Evolutionary conservation across 2,888 invertebrate genomes (phyloP).

Genomic region (Microctonus aethiopoides): DNA sequence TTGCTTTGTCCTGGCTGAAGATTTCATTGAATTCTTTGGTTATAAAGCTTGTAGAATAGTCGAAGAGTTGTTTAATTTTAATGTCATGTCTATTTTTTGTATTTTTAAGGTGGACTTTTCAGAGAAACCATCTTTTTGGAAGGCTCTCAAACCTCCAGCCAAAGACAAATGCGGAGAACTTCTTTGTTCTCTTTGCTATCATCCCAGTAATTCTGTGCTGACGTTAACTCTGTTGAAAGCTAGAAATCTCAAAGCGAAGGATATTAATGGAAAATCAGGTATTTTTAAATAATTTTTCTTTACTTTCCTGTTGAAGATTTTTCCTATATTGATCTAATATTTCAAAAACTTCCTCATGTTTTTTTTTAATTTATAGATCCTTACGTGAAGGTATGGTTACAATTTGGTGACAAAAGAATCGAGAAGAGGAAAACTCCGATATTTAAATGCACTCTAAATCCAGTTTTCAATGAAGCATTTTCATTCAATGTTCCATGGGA

Average conservation of each 20-base stretch:
- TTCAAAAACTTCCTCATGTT: too few relatives aligned
- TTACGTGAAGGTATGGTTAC: slow-evolving; percentile 98
- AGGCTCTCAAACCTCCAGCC: slow-evolving; percentile 89
- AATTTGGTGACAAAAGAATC: slow-evolving; percentile 92
- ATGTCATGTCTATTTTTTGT: too few relatives aligned
- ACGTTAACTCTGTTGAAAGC: slow-evolving; percentile 93
- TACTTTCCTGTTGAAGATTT: too few relatives aligned
- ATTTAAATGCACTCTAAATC: slow-evolving; percentile 93
- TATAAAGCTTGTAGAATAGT: background rate
- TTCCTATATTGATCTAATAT: too few relatives aligned
- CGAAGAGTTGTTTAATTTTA: too few relatives aligned
- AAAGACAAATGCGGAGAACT: slow-evolving; percentile 94
- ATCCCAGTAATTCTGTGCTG: slow-evolving; percentile 93
- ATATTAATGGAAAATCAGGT: slow-evolving; percentile 96
- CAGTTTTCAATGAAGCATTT: slow-evolving; percentile 96
- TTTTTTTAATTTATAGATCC: slow-evolving; percentile 79
- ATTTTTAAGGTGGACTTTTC: slow-evolving; percentile 84
- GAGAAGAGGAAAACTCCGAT: slow-evolving; percentile 97
- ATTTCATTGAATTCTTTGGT: too few relatives aligned
- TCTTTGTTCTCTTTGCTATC: slow-evolving; percentile 92
- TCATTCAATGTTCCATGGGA: slow-evolving; percentile 97
- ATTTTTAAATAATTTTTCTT: slow-evolving; percentile 53
- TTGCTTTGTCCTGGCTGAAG: too few relatives aligned
- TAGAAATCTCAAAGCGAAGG: slow-evolving; percentile 94
- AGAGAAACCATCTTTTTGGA: slow-evolving; percentile 95